phyloP scores from a whole-genome alignment of 2,113 vertebrate species.

The Thamnophis sirtalis region DNA sequence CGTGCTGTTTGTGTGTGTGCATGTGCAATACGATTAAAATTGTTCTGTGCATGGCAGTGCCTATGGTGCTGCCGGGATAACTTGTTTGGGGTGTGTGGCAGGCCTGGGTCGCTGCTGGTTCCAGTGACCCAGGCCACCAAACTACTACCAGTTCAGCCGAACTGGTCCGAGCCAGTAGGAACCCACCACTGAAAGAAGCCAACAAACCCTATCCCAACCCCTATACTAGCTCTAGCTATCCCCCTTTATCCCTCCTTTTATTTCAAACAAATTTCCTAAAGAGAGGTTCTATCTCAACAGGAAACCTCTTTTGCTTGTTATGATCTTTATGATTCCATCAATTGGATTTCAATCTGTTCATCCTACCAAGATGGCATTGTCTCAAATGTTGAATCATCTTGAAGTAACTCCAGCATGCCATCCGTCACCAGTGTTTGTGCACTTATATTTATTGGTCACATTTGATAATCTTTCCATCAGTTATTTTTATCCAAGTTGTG shows the following conservation, averaged over 20 bases:
- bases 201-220: neutral
- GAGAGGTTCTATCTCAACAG: neutral
- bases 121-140: no score
- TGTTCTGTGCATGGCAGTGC: no score
- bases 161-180: no score
- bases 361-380: neutral
- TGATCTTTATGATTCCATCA: neutral
- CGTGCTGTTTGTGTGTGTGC: no score
- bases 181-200: neutral
- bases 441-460: neutral
- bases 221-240: neutral
- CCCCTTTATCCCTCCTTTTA: neutral
- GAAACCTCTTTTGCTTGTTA: neutral
- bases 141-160: no score
- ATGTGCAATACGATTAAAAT: no score
- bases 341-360: neutral
- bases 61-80: no score
- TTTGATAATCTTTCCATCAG: neutral
- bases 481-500: neutral
- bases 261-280: neutral
- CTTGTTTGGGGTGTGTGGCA: no score
- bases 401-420: neutral
- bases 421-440: neutral
- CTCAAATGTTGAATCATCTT: neutral
- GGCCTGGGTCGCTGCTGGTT: no score